Evolutionary conservation across 2,113 vertebrate species (phyloP).

Genomic region (Spilogale gracilis): DNA sequence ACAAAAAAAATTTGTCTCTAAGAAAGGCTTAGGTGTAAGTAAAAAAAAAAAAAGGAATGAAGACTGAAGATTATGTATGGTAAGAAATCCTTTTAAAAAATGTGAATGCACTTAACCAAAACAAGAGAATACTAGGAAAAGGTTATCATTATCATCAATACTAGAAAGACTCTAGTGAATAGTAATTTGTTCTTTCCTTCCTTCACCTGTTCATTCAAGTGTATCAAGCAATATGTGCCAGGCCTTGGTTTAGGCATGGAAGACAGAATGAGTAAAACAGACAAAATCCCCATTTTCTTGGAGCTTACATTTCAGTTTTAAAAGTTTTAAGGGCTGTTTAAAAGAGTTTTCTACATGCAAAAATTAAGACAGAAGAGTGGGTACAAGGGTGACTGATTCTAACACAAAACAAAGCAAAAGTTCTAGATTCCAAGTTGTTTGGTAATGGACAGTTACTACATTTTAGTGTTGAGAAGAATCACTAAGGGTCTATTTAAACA

Average conservation of each 20-base stretch:
- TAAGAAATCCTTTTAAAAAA: neutral
- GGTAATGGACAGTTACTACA: neutral
- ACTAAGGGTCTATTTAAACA: slow-evolving; percentile 2
- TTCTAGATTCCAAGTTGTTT: neutral
- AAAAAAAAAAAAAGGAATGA: neutral
- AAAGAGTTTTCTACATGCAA: neutral
- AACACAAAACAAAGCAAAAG: slow-evolving; percentile 24
- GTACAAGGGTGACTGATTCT: neutral
- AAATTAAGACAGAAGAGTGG: neutral
- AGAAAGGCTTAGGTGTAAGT: neutral
- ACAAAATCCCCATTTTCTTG: slow-evolving; percentile 18
- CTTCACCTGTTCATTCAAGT: slow-evolving; percentile 48
- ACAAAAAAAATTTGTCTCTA: neutral
- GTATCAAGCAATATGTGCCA: neutral
- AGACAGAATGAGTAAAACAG: neutral
- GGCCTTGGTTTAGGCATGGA: neutral
- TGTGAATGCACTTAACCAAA: slow-evolving; percentile 22
- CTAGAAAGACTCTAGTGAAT: neutral
- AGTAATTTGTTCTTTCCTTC: neutral
- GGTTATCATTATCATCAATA: neutral
- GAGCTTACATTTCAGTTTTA: neutral
- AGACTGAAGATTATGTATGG: neutral
- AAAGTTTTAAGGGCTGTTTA: neutral
- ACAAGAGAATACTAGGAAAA: neutral
- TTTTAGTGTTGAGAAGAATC: neutral